Percentiles rank a stretch among this genome's conserved stretches.
Conservation (phyloP, 1,140 invertebrate species). For the Dendrolimus kikuchii region DNA sequence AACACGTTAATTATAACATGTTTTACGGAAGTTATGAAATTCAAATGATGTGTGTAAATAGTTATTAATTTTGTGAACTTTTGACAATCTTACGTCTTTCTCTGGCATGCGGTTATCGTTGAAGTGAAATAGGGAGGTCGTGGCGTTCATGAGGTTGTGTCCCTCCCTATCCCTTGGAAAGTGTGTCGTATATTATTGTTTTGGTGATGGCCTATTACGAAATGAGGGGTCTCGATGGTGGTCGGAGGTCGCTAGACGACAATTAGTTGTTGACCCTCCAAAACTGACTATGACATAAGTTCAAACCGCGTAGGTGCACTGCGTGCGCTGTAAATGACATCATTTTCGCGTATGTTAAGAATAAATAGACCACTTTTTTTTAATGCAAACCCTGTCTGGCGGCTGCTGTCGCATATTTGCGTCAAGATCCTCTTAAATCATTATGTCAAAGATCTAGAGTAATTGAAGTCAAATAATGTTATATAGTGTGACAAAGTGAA, state of each 20-base stretch:
- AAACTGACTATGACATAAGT: conserved; percentile 38
- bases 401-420: not conserved
- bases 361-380: conserved; percentile 19
- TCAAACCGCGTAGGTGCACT: conserved; percentile 36
- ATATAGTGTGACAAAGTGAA: conserved; percentile 3
- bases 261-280: conserved; percentile 27
- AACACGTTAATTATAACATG: conserved; percentile 8
- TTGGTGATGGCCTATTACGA: conserved; percentile 57
- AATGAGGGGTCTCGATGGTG: conserved; percentile 35
- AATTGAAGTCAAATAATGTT: too few relatives aligned
- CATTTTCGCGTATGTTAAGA: conserved; percentile 42
- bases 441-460: too few relatives aligned
- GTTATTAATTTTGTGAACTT: conserved; percentile 50
- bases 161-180: conserved; percentile 48
- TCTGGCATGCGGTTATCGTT: conserved; percentile 27
- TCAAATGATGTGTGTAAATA: conserved; percentile 38
- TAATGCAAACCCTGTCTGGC: not conserved
- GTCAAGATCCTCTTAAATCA: too few relatives aligned
- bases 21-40: conserved; percentile 16
- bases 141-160: conserved; percentile 25
- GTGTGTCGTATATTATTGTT: conserved; percentile 62
- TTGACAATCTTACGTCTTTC: conserved; percentile 42
- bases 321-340: conserved; percentile 34
- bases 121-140: conserved; percentile 35
- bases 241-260: conserved; percentile 26